phyloP scores from a whole-genome alignment of 2,888 invertebrate species.

The Limnephilus lunatus region DNA sequence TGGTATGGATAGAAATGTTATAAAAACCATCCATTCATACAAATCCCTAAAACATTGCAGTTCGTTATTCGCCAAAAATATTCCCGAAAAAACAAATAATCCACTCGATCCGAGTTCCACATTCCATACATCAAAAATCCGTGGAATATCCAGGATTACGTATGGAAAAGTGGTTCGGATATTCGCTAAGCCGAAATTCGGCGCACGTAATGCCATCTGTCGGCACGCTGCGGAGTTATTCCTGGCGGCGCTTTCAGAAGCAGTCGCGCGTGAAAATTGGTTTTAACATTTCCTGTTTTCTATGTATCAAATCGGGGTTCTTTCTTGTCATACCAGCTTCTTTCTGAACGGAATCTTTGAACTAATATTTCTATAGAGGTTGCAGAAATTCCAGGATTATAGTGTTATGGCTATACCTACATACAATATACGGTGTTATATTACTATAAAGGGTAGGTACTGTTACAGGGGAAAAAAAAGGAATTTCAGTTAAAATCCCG shows the following conservation, averaged over 20 bases:
- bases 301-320: constrained; percentile 16
- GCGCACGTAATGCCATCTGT: constrained; percentile 58
- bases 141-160: constrained; percentile 15
- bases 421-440: neutral
- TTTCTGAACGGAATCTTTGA: neutral
- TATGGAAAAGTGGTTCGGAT: constrained; percentile 50
- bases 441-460: no score
- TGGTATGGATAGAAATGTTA: neutral
- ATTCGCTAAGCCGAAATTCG: constrained; percentile 52
- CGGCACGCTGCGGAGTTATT: constrained; percentile 45
- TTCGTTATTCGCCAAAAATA: neutral
- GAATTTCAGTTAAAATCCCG: no score
- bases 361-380: neutral
- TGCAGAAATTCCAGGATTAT: neutral
- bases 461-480: no score
- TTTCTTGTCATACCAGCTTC: neutral
- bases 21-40: neutral
- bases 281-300: constrained; percentile 37
- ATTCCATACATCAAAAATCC: constrained; percentile 33
- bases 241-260: neutral
- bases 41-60: neutral
- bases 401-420: neutral
- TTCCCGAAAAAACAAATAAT: neutral
- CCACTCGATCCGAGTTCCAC: neutral
- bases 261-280: constrained; percentile 36